Percentiles rank a stretch among this genome's conserved stretches.
Conservation (phyloP, 2,113 vertebrate genomes). For the Eulemur rufifrons region DNA sequence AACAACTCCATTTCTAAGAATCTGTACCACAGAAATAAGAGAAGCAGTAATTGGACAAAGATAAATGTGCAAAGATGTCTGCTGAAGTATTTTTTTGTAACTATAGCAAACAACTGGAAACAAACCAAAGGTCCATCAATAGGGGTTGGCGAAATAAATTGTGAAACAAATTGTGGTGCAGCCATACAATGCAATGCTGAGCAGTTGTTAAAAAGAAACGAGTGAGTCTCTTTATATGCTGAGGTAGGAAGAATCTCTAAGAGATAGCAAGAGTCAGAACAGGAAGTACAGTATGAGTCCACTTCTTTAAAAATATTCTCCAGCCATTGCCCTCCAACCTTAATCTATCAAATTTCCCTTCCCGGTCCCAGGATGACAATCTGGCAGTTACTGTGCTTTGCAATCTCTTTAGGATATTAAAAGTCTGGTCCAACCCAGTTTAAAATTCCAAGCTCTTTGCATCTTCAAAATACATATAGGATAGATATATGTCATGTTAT, state of each 20-base stretch:
- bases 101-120: conserved; percentile 21
- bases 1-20: conserved; percentile 8
- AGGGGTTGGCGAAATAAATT: background rate
- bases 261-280: background rate
- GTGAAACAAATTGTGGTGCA: background rate
- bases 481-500: background rate
- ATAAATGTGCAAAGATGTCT: background rate
- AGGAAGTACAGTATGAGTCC: background rate
- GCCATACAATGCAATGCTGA: background rate
- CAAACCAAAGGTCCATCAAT: background rate
- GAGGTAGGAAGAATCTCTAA: conserved; percentile 3
- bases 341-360: background rate
- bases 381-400: background rate
- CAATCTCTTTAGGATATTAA: background rate
- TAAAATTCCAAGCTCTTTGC: background rate
- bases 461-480: background rate
- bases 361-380: background rate
- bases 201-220: background rate
- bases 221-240: background rate
- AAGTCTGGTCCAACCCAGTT: background rate
- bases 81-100: background rate
- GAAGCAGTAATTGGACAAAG: background rate
- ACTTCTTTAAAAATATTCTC: conserved; percentile 26
- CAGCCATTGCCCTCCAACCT: background rate
- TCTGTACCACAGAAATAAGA: background rate